Evolutionary conservation across 1,140 invertebrate genomes (phyloP), one percentile per base, ranked within the genome.

Genomic region (Calycopis cecrops): DNA sequence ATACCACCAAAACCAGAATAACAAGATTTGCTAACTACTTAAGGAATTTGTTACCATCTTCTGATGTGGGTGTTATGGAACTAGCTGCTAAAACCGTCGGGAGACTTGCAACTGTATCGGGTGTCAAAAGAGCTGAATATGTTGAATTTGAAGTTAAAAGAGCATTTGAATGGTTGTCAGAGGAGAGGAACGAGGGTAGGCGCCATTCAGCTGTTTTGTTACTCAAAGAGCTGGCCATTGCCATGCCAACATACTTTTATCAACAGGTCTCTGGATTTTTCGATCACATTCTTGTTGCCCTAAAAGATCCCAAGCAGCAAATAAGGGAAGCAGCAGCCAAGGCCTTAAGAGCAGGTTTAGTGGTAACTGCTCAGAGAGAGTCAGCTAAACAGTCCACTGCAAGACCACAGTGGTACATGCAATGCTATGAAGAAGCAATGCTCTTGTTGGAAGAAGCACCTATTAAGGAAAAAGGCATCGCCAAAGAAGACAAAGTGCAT

Each of bases 181-280:
- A 93, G 34, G 97, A 98, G 65, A 90, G 96, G 65, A 92, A 97
- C 79, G 97, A 99, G 87, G 91, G 94, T 0, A 94, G 95, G 76
- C 90, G 96, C 57, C 96, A 97, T 79, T 96, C 97, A 8, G 96
- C 97, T 1, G 97, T 98, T 3, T 88, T 99, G 17, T 92, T 99
- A 9, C 81, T 99, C 7, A 93, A 95, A 72, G 98, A 99, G 87
- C 85, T 99, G 11, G 98, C 98, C 9, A 93, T 97, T 12, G 96
- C 96, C 10, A 97, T 98, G 87, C 98, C 98, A 2, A 99, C 98
- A 11, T 98, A 98, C 84, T 99, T 99, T 84, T 99, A 98, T 79
- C 97, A 99, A 88, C 96, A 98, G 90, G 96, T 99, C 0, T 95
- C 96, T 12, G 93, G 93, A 48, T 99, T 99, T 84, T 99, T 99